phyloP scores from a whole-genome alignment of 2,113 vertebrate species.

The Crotophaga sulcirostris region DNA sequence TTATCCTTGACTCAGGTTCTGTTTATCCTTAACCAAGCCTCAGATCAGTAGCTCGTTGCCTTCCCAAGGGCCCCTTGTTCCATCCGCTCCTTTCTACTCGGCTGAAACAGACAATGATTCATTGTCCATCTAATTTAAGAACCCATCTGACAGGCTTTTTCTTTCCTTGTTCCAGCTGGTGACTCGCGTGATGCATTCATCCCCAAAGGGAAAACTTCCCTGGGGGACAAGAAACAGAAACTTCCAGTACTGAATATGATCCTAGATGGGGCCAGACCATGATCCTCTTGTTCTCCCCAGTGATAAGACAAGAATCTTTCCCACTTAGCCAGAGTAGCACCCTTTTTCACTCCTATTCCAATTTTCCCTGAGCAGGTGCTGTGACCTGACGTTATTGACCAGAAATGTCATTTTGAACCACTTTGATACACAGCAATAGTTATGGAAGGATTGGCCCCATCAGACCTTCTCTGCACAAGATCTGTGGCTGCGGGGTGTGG shows the following conservation, averaged over 20 bases:
- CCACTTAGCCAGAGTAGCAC: background rate
- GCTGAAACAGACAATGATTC: constrained; percentile 36
- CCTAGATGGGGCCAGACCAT: background rate
- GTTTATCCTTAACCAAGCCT: background rate
- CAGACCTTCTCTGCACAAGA: background rate
- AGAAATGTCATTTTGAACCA: background rate
- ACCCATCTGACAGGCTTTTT: background rate
- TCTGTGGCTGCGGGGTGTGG: background rate
- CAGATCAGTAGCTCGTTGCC: background rate
- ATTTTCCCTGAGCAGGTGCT: background rate
- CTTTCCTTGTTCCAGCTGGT: background rate
- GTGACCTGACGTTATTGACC: background rate
- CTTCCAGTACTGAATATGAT: background rate
- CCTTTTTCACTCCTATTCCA: background rate
- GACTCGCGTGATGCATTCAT: background rate
- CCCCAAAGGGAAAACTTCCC: background rate
- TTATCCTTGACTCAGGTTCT: background rate
- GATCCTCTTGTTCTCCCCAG: background rate
- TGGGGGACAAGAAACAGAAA: background rate
- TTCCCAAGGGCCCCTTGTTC: constrained; percentile 8
- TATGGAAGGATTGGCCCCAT: background rate
- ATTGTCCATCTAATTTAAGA: constrained; percentile 33
- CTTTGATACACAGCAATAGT: background rate
- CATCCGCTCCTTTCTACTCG: background rate
- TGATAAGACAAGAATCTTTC: background rate